Conservation (phyloP, 2,797 vertebrate species). For the Tympanoctomys barrerae region DNA sequence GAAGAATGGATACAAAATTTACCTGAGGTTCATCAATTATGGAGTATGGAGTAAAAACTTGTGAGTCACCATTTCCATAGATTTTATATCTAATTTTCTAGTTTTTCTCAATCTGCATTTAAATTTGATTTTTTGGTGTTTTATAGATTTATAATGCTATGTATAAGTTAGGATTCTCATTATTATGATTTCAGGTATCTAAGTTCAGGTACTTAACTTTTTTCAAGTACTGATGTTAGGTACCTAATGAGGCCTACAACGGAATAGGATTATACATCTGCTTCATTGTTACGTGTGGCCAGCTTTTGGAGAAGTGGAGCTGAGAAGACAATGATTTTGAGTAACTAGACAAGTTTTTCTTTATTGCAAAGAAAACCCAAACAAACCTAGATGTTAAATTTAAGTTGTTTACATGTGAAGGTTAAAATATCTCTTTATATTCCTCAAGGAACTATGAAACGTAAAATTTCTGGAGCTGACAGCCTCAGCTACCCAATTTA, state of each 20-base stretch:
- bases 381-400: neutral
- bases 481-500: neutral
- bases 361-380: neutral
- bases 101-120: neutral
- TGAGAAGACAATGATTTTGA: constrained; percentile 31
- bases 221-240: neutral
- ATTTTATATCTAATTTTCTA: neutral
- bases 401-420: neutral
- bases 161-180: neutral
- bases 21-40: neutral
- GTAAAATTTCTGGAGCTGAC: neutral
- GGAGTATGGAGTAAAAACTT: neutral
- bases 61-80: neutral
- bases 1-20: neutral
- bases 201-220: neutral
- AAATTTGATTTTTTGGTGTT: neutral
- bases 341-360: neutral
- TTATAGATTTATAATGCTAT: neutral
- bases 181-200: neutral
- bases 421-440: neutral
- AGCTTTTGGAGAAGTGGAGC: neutral
- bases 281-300: neutral
- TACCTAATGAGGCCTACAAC: neutral
- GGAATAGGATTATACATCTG: neutral
- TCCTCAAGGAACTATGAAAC: neutral